Base-by-base conservation (phyloP, 2,113 vertebrate species). In the Aphyosemion australe region DNA sequence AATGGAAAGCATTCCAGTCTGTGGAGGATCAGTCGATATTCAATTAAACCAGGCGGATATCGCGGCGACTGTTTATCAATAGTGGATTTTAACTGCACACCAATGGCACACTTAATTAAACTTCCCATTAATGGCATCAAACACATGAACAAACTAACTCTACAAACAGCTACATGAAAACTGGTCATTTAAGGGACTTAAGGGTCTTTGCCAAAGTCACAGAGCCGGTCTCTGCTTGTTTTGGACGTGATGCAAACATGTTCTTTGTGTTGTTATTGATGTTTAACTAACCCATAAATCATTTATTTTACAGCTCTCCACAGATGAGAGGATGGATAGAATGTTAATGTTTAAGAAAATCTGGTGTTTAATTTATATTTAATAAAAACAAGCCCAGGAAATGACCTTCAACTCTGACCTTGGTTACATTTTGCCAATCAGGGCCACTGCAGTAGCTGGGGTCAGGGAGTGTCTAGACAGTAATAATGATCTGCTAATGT, bases 1-100 rank as follows among this genome's bases (percentile, higher is more conserved):
- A 79, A 85, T 63, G 65, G 68, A 79, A 84, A 69, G 72, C 58
- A 66, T 84, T 88, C 72, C 55, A 67, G 69, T 74, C 67, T 69
- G 73, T 48, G 51, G 69, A 76, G 78, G 71, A 89, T 76, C 74
- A 82, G 86, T 92, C 90, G 53, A 92, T 92, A 91, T 90, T 90
- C 84, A 90, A 91, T 92, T 93, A 91, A 87, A 83, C 82, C 54
- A 67, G 66, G 70, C 71, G 80, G 82, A 76, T 78, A 63, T 83
- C 66, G 69, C 67, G 39, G 71, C 62, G 84, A 79, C 85, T 83
- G 78, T 88, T 90, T 84, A 91, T 91, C 89, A 84, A 91, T 90
- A 83, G 64, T 60, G 65, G 74, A 87, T 87, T 90, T 88, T 88
- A 90, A 86, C 71, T 63, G 64, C 82, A 74, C 65, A 59, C 63